Evolutionary conservation across 2,888 invertebrate species (phyloP).

Genomic region (Proisotoma minuta): DNA sequence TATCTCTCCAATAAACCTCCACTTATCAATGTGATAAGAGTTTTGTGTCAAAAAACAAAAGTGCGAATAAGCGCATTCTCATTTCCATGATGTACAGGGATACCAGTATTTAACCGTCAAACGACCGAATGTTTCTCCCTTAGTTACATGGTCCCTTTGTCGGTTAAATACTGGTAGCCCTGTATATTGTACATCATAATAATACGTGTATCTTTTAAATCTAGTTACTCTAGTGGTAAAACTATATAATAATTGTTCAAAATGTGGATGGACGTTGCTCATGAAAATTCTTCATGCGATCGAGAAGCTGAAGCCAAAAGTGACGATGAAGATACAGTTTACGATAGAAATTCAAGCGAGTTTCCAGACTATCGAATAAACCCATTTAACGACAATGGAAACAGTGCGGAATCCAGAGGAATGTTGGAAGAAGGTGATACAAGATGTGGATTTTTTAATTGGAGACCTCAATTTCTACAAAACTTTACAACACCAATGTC

Average conservation of each 20-base stretch:
- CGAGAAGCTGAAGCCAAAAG: constrained; percentile 16
- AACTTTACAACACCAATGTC: constrained; percentile 58
- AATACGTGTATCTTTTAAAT: no score
- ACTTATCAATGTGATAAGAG: no score
- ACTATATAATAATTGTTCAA: background rate
- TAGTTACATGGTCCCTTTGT: no score
- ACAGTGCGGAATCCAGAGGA: background rate
- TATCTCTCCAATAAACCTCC: no score
- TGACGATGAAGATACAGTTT: constrained; percentile 35
- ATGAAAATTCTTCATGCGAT: constrained; percentile 12
- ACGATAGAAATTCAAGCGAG: constrained; percentile 30
- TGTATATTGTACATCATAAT: no score
- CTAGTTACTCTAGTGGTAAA: background rate
- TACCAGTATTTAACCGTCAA: no score
- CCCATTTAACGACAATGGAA: background rate
- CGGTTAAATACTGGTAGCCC: no score
- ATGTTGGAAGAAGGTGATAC: constrained; percentile 30
- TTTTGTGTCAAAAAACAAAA: no score
- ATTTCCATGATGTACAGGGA: no score
- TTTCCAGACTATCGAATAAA: constrained; percentile 23
- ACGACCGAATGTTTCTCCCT: no score
- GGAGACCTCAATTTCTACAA: constrained; percentile 60
- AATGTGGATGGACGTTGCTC: constrained; percentile 32
- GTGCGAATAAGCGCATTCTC: no score
- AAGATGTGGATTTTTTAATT: constrained; percentile 57